Base-by-base conservation (phyloP, 2,888 invertebrate genomes). In the Odiellus spinosus region DNA sequence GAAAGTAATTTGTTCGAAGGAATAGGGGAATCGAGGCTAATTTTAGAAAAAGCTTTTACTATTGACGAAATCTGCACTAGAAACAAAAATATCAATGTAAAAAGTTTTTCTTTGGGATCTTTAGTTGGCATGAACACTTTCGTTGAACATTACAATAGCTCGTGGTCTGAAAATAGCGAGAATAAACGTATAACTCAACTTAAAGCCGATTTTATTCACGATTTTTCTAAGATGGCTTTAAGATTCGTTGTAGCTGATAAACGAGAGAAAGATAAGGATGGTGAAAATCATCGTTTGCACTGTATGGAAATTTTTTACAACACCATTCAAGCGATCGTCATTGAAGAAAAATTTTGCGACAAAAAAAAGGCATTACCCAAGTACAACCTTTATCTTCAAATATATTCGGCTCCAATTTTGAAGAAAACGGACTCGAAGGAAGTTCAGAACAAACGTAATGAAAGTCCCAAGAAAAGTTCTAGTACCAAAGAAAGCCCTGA, bases 61-160 rank as follows among this genome's bases (percentile, higher is more conserved):
- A 6, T 26, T 8, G 26, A 26, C 8, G 26, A 6, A 8, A 26
- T 26, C 4, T 6, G 8, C 8, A 26, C 26, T 4, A 26, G 26
- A 26, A 26, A 26, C 8, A 26, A 26, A 6, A 8, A 26, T 6
- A 26, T 26, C 8, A 8, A 8, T 26, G 26, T 26, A 6, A 45
- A 40, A 18, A 43, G 45, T 40, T 51, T 54, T 33, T 48, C 50
- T 26, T 52, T 55, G 33, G 55, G 52, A 12, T 49, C 54, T 34
- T 14, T 53, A n/a, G 47, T 51, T 10, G 50, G 32, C 34, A 48
- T 53, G 48, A 45, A 45, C 10, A 35, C 38, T 17, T 54, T 54
- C 39, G 51, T 53, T 36, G 45, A 53, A 17, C 51, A 54, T 46
- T 54, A 53, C 42, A 17, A 47, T 36, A 51, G 48, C 44, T 21